Evolutionary conservation across 2,113 vertebrate species (phyloP).

Genomic region (Lepus europaeus): DNA sequence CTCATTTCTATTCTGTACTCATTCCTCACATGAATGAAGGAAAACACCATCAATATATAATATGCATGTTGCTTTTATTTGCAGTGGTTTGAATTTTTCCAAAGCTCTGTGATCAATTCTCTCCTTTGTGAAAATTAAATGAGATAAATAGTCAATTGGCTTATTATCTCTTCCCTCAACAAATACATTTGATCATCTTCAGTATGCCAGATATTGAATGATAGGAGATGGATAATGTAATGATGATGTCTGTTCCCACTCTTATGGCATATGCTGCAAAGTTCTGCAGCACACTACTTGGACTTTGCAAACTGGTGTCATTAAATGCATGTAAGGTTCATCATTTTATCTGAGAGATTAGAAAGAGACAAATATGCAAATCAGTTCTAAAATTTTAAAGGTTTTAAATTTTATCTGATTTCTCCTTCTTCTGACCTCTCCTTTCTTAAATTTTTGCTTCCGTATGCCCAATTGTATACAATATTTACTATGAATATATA

Average conservation of each 20-base stretch:
- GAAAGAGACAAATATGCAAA: background rate
- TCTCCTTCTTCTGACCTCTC: background rate
- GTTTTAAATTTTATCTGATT: background rate
- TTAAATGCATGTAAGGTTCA: background rate
- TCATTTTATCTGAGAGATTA: background rate
- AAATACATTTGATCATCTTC: constrained; percentile 2
- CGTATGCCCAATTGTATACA: background rate
- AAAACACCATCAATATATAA: background rate
- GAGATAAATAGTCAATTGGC: constrained; percentile 45
- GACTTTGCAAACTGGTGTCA: background rate
- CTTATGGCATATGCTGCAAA: background rate
- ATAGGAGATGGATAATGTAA: background rate
- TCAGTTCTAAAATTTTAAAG: background rate
- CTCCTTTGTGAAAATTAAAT: constrained; percentile 67
- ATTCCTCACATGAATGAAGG: background rate
- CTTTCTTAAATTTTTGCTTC: background rate
- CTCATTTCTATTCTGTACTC: background rate
- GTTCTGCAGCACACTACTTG: background rate
- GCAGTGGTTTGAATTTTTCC: constrained; percentile 1
- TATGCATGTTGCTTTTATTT: constrained; percentile 25
- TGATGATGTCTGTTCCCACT: background rate
- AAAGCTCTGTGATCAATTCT: constrained; percentile 30
- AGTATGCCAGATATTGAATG: background rate
- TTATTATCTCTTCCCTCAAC: constrained; percentile 50
- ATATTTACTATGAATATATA: background rate